Evolutionary conservation across 2,797 vertebrate species (phyloP), one percentile per base, ranked within the genome.

Genomic region (Syngnathus rostellatus): DNA sequence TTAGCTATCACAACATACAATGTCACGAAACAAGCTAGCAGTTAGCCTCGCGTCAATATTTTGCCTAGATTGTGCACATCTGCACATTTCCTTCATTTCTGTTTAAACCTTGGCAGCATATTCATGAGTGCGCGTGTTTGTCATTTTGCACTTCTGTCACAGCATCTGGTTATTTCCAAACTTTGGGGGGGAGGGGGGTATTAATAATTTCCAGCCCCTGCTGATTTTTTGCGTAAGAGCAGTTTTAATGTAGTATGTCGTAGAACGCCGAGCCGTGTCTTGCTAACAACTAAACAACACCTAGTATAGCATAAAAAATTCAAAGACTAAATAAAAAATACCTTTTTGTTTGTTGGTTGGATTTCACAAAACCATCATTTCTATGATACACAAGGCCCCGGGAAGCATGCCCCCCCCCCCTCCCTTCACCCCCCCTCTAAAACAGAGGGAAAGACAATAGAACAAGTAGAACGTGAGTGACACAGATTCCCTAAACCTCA

Each of bases 401-500:
- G 75, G 75, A 54, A 71, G 69, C 65, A 12, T 23, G 11, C 12
- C 9, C 46, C 8, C 3, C 50, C 7, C 50, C 50, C 50, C 51
- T n/a, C n/a, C 6, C 5, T 5, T 46, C 45, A 14, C 45, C 16
- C 46, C 19, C 19, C 45, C 69, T 63, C 68, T 3, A 31, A 74
- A 83, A 78, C 69, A 71, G 23, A 16, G 69, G 16, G 23, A 48
- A 75, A 80, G 81, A 86, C 75, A 84, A 80, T 64, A 82, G 73
- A 72, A 64, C 63, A 73, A 79, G 83, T 76, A 80, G 77, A 82
- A 83, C 67, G 69, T 63, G 74, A 77, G 79, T 80, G 67, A 72
- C 79, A 76, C 77, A 81, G 77, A 85, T 83, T 84, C 71, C 65
- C 71, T 72, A 81, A 82, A 84, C 69, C 86, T 87, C 80, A 88